phyloP scores from a whole-genome alignment of 2,797 vertebrate genomes.

The Gila robusta region DNA sequence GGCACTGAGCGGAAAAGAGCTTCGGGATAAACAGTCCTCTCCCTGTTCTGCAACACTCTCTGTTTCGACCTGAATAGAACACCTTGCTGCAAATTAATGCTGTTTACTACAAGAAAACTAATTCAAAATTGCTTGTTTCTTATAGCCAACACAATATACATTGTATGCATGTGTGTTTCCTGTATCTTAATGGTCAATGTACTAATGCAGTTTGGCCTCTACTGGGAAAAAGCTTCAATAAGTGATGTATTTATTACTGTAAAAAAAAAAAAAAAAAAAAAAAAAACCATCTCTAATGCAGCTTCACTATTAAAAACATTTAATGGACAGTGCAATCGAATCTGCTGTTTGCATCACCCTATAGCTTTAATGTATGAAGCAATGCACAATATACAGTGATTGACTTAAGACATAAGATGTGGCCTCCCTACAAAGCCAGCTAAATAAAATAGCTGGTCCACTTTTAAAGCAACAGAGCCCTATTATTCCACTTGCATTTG shows the following conservation, averaged over 20 bases:
- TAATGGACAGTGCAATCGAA: slow-evolving; percentile 84
- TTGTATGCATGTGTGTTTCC: slow-evolving; percentile 5
- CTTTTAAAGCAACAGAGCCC: slow-evolving; percentile 40
- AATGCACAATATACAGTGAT: slow-evolving; percentile 68
- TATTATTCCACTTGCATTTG: not conserved
- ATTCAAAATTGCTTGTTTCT: slow-evolving; percentile 13
- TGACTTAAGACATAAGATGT: slow-evolving; percentile 71
- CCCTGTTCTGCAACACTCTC: slow-evolving; percentile 37
- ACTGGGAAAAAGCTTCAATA: slow-evolving; percentile 79
- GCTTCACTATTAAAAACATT: slow-evolving; percentile 83
- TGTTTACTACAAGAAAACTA: not conserved
- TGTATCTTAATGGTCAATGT: slow-evolving; percentile 59
- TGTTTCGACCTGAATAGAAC: slow-evolving; percentile 37
- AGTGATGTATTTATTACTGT: slow-evolving; percentile 83
- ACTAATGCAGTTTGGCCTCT: slow-evolving; percentile 76
- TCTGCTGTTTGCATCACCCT: slow-evolving; percentile 81
- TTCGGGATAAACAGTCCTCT: slow-evolving; percentile 56
- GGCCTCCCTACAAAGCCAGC: slow-evolving; percentile 53
- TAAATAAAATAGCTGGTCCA: slow-evolving; percentile 27
- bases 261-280: slow-evolving; percentile 75
- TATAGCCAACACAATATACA: not conserved
- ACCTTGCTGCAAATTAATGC: slow-evolving; percentile 3
- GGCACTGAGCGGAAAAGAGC: slow-evolving; percentile 60
- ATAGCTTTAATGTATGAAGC: slow-evolving; percentile 72
- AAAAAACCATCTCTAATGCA: slow-evolving; percentile 82